These are phyloP conservation scores for Chalcis sispes DNA, from an alignment of 2,888 invertebrate species.

Conservation along the genomic window DNA sequence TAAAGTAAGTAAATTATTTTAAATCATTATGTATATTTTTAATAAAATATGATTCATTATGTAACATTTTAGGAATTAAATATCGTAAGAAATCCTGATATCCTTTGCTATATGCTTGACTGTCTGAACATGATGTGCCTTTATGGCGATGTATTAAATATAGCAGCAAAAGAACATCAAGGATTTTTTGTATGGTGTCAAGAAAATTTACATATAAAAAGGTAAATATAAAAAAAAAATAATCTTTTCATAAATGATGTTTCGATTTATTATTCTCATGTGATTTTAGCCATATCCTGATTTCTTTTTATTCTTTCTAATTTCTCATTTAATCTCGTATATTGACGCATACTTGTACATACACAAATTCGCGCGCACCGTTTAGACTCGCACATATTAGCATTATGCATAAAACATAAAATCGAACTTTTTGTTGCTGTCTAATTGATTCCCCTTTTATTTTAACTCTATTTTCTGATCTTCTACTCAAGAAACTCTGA, in stretches of 20 bases:
- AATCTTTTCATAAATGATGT: neutral
- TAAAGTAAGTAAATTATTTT: slow-evolving; percentile 78
- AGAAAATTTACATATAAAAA: slow-evolving; percentile 94
- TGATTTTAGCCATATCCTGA: neutral
- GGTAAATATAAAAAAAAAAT: slow-evolving; percentile 81
- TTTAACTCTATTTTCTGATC: no score
- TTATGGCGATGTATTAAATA: slow-evolving; percentile 94
- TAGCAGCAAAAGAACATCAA: slow-evolving; percentile 91
- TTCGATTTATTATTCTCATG: neutral
- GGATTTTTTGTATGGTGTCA: slow-evolving; percentile 98
- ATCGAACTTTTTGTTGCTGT: no score
- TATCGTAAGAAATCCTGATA: slow-evolving; percentile 91
- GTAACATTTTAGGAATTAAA: slow-evolving; percentile 82
- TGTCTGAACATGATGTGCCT: slow-evolving; percentile 93
- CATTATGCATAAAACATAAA: no score
- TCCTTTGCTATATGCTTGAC: slow-evolving; percentile 93
- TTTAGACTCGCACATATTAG: no score
- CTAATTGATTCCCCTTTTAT: no score
- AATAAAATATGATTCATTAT: neutral
- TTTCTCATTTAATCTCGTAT: no score
- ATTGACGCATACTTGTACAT: no score
- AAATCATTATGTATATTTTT: neutral
- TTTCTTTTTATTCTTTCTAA: neutral
- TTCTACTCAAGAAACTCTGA: no score
- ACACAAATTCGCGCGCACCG: no score